Evolutionary conservation across 2,888 invertebrate species (phyloP).

Genomic region (Leptinotarsa haldemani): DNA sequence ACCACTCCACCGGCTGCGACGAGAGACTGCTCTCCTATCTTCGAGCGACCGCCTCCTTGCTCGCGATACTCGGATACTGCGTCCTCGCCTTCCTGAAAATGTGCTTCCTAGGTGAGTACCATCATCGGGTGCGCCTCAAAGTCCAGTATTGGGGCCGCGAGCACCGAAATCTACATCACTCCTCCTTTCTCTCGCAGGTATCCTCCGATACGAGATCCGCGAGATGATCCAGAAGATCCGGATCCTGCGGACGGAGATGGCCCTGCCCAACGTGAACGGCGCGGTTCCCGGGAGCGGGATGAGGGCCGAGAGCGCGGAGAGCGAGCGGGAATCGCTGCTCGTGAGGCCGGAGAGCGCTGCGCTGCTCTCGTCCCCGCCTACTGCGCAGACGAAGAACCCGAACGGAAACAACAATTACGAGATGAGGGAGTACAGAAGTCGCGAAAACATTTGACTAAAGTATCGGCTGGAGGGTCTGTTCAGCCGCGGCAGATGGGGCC

Average conservation of each 20-base stretch:
- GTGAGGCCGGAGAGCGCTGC: constrained; percentile 69
- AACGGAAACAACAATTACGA: constrained; percentile 85
- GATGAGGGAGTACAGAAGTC: constrained; percentile 77
- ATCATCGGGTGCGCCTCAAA: too few relatives aligned
- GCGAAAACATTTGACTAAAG: constrained; percentile 78
- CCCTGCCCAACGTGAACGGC: constrained; percentile 71
- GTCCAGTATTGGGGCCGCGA: too few relatives aligned
- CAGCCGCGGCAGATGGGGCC: constrained; percentile 68
- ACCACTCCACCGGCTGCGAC: constrained; percentile 74
- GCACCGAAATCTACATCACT: too few relatives aligned
- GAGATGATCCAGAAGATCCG: constrained; percentile 94
- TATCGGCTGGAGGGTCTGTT: constrained; percentile 80
- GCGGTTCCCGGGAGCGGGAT: constrained; percentile 70
- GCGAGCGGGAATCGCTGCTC: constrained; percentile 72
- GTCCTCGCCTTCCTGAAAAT: constrained; percentile 89
- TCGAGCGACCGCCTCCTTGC: constrained; percentile 81
- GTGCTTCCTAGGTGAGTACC: constrained; percentile 77
- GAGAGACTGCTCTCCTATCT: constrained; percentile 80
- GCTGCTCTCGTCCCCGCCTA: constrained; percentile 60
- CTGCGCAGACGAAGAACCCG: constrained; percentile 69
- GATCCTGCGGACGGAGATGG: constrained; percentile 77
- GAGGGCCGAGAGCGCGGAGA: constrained; percentile 66
- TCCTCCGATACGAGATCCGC: constrained; percentile 80
- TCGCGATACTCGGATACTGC: constrained; percentile 84
- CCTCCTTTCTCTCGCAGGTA: constrained; percentile 39